Conservation (phyloP, 1,140 invertebrate genomes). For the Drosophila orena region DNA sequence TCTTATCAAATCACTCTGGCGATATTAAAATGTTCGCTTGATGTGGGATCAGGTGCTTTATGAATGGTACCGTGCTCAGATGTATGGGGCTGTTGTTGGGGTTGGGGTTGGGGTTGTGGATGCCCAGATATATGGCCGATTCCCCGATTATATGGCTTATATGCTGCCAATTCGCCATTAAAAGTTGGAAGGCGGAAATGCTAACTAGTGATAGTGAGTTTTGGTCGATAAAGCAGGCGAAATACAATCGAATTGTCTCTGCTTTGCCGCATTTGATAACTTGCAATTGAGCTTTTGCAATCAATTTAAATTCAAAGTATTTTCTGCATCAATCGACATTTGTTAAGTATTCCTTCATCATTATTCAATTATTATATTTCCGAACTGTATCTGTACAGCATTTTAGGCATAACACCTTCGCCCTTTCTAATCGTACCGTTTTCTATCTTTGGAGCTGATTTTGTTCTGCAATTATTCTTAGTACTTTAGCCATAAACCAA, state of each 20-base stretch:
- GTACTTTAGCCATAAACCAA: slow-evolving; percentile 2
- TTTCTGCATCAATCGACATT: too few species aligned
- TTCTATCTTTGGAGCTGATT: slow-evolving; percentile 19
- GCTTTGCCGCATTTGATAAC: too few species aligned
- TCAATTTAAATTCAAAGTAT: too few species aligned
- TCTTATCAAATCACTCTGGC: slow-evolving; percentile 45
- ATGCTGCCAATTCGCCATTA: not conserved
- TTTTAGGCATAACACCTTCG: too few species aligned
- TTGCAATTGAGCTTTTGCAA: too few species aligned
- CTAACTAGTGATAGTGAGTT: not conserved
- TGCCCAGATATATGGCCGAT: slow-evolving; percentile 9
- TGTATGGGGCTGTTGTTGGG: slow-evolving; percentile 11
- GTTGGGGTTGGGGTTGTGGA: slow-evolving; percentile 1
- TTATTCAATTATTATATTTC: too few species aligned
- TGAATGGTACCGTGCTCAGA: slow-evolving; percentile 59
- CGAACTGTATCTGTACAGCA: too few species aligned
- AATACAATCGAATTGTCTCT: not conserved
- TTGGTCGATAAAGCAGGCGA: not conserved
- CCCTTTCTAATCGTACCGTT: too few species aligned
- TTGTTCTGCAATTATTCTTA: slow-evolving; percentile 32
- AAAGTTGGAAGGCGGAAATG: slow-evolving; percentile 12
- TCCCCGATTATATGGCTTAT: not conserved
- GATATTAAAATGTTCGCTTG: slow-evolving; percentile 54
- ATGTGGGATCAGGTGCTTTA: slow-evolving; percentile 38
- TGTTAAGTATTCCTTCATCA: too few species aligned